Percentiles rank a stretch among this genome's conserved stretches.
Evolutionary conservation across 2,888 invertebrate genomes (phyloP).

Genomic region (Andrena dorsata): DNA sequence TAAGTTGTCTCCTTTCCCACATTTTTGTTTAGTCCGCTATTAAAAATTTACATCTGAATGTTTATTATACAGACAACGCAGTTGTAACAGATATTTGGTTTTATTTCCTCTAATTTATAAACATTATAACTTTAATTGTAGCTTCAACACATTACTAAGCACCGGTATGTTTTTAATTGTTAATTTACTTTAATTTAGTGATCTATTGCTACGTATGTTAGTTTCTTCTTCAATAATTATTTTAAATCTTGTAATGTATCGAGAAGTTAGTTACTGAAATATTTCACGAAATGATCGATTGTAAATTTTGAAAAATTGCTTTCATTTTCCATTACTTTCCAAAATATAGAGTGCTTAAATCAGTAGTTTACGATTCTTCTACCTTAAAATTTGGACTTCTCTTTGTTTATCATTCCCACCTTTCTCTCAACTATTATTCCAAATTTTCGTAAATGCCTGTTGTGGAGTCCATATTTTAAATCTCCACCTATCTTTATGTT

Average conservation of each 20-base stretch:
- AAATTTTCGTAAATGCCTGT: background rate
- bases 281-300: too few species aligned
- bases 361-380: background rate
- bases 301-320: too few species aligned
- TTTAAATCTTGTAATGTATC: background rate
- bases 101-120: too few species aligned
- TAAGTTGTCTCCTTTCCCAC: conserved; percentile 46
- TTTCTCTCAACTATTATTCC: background rate
- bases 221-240: too few species aligned
- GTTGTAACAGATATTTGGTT: background rate
- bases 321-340: background rate
- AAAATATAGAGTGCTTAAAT: too few species aligned
- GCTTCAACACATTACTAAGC: background rate
- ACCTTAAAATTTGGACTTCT: background rate
- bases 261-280: background rate
- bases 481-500: background rate
- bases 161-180: background rate
- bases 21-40: background rate
- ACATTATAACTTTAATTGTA: background rate
- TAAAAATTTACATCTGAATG: background rate
- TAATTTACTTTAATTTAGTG: background rate
- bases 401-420: background rate
- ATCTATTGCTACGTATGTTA: background rate
- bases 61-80: background rate
- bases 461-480: too few species aligned